Evolutionary conservation across 2,797 vertebrate genomes (phyloP), one percentile per base, ranked within the genome.

Genomic region (Sebastes iracundus): DNA sequence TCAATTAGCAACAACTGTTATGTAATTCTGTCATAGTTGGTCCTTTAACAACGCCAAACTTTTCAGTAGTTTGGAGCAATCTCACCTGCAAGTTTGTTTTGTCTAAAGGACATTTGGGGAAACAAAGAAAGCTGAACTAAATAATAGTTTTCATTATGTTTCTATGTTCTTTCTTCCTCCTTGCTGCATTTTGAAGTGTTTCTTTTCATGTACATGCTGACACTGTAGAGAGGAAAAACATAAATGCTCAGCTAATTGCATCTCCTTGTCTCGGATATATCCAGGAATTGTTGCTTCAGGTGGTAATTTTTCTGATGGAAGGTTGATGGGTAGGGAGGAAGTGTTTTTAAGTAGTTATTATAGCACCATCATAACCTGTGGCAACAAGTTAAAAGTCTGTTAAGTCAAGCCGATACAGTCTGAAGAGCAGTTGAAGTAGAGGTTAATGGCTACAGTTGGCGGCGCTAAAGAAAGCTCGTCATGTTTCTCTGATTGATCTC

Each of bases 281-380:
- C 72, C 25, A 42, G 33, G 72, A 86, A 82, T 71, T 81, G 74
- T 75, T 75, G 66, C 82, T 81, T 73, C 60, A 87, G 80, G 61
- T 69, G 25, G 52, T 83, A 22, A 81, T 86, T 85, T 86, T 86
- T 73, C 62, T 75, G 83, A 80, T 78, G 67, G 82, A 82, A 77
- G 55, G 56, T 65, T 64, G 77, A 88, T 83, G 66, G 65, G 16
- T 58, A 27, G 46, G 59, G 55, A 74, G 62, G 61, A 80, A 75
- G 80, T 81, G 65, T 79, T 78, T 74, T 42, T 18, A 61, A 60
- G 60, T 79, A 42, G 77, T 82, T 87, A 85, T 86, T 84, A 55
- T 18, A 72, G 62, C 3, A 11, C 71, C 68, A 76, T 84, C 62
- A 61, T 90, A 88, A 79, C 77, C 67, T 72, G 59, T 58, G 23